Conservation (phyloP, 2,888 invertebrate species). For the Campoplex nolae region DNA sequence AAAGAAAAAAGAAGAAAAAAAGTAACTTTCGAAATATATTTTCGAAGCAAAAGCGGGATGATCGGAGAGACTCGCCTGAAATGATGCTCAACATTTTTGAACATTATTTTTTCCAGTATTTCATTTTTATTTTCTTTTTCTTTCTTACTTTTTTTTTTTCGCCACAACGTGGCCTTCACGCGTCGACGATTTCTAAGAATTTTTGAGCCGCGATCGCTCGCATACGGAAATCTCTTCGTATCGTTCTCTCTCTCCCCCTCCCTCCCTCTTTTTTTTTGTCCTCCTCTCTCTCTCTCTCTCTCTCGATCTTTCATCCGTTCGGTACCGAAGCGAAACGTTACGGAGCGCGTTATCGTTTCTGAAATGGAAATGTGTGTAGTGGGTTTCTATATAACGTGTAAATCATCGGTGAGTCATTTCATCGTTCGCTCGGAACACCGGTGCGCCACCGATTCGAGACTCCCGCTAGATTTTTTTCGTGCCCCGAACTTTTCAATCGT, state of each 20-base stretch:
- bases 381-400: slow-evolving; percentile 49
- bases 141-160: slow-evolving; percentile 45
- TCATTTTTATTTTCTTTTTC: slow-evolving; percentile 47
- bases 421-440: slow-evolving; percentile 42
- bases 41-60: slow-evolving; percentile 25
- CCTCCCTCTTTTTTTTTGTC: slow-evolving; percentile 2
- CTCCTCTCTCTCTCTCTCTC: not conserved
- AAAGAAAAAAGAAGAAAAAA: not conserved
- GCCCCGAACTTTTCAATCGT: not conserved
- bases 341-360: slow-evolving; percentile 58
- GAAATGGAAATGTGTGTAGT: slow-evolving; percentile 56
- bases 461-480: slow-evolving; percentile 13
- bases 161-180: slow-evolving; percentile 56
- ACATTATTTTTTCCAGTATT: slow-evolving; percentile 50
- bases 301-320: slow-evolving; percentile 47
- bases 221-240: slow-evolving; percentile 53
- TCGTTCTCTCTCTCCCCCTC: slow-evolving; percentile 22
- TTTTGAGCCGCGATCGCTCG: slow-evolving; percentile 51
- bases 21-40: slow-evolving; percentile 36
- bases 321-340: slow-evolving; percentile 54
- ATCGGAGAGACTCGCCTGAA: slow-evolving; percentile 26
- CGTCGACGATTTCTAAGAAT: slow-evolving; percentile 66
- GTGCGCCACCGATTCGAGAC: slow-evolving; percentile 3
- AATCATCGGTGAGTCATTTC: slow-evolving; percentile 63
- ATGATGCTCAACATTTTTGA: slow-evolving; percentile 36